A percentile compares a stretch with the other conserved stretches of the same genome.
phyloP scores from a whole-genome alignment of 2,113 vertebrate genomes.

The Strix aluco region DNA sequence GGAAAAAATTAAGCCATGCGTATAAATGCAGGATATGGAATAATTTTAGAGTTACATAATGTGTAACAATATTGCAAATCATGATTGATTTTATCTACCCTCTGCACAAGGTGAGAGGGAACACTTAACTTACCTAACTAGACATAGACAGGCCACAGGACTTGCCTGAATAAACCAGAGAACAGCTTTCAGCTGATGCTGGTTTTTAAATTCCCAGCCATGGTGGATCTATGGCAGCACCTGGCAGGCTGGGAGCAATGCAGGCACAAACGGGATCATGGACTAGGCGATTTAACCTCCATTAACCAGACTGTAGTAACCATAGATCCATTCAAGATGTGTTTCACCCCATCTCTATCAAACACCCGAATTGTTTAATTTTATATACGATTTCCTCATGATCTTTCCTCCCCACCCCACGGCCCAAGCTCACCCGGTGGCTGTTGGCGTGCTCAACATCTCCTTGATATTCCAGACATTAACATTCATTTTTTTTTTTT shows the following conservation, averaged over 20 bases:
- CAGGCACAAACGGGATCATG: background rate
- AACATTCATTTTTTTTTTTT: constrained; percentile 74
- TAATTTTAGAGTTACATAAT: constrained; percentile 24
- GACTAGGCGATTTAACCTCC: background rate
- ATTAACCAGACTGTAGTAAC: background rate
- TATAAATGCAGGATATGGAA: background rate
- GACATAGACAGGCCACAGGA: background rate
- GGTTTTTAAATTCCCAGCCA: background rate
- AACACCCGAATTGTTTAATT: background rate
- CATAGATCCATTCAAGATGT: background rate
- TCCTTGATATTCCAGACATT: constrained; percentile 90
- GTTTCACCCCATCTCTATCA: background rate
- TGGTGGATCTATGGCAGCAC: background rate
- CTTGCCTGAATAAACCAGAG: background rate
- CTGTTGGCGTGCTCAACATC: constrained; percentile 80
- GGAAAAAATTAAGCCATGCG: background rate
- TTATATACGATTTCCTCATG: background rate
- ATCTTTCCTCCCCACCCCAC: rapidly evolving
- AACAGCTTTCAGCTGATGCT: background rate
- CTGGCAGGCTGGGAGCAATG: background rate
- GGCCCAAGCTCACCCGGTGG: constrained; percentile 70
- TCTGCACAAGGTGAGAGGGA: background rate
- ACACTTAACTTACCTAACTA: background rate
- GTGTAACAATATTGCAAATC: background rate
- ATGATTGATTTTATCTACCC: background rate